phyloP scores from a whole-genome alignment of 2,113 vertebrate species.

The Panurus biarmicus region DNA sequence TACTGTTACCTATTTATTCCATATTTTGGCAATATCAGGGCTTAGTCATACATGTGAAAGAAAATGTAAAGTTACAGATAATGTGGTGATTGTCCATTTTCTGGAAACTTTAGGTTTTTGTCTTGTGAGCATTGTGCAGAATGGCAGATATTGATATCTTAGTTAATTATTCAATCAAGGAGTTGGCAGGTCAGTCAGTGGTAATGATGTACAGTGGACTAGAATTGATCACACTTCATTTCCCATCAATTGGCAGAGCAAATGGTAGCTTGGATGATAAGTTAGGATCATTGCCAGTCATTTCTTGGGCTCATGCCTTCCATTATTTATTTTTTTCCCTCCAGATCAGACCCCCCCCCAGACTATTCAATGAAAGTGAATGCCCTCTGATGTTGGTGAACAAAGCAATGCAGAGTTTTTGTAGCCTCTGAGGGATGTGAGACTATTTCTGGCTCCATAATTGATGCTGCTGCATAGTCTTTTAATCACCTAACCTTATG shows the following conservation, averaged over 20 bases:
- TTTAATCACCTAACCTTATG: conserved; percentile 66
- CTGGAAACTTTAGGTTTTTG: background rate
- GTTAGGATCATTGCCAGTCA: conserved; percentile 46
- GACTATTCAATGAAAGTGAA: conserved; percentile 12
- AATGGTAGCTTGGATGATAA: conserved; percentile 53
- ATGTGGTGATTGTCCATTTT: background rate
- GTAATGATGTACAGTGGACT: conserved; percentile 35
- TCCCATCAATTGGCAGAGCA: conserved; percentile 66
- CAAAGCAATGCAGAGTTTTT: conserved; percentile 27
- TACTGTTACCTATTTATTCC: background rate
- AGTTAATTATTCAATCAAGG: conserved; percentile 65
- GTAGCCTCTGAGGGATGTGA: conserved; percentile 18
- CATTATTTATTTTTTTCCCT: background rate
- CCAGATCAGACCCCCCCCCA: background rate
- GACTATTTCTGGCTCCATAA: conserved; percentile 53
- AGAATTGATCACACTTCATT: conserved; percentile 70
- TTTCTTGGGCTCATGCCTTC: conserved; percentile 5
- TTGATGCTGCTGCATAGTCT: conserved; percentile 34
- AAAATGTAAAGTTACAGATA: background rate
- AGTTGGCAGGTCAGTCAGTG: conserved; percentile 63
- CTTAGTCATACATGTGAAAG: background rate
- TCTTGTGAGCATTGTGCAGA: conserved; percentile 4
- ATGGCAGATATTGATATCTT: conserved; percentile 33
- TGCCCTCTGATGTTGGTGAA: conserved; percentile 41
- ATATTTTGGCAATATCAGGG: background rate